Conservation (phyloP, 2,113 vertebrate genomes). For the Sarotherodon lohbergeri region DNA sequence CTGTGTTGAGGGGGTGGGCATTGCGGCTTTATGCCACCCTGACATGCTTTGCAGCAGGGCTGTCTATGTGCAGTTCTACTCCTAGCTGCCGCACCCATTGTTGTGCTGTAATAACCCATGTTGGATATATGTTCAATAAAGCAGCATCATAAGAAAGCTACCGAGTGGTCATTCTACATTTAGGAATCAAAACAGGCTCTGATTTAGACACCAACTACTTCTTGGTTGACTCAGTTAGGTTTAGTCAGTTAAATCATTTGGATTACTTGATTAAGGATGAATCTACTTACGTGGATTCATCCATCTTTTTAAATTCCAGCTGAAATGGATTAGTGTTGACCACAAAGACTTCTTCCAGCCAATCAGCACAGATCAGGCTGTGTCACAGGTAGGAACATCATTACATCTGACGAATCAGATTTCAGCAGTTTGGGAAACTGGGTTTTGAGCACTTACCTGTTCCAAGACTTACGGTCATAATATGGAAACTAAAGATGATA, state of each 20-base stretch:
- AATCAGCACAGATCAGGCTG: not conserved
- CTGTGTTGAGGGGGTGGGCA: not conserved
- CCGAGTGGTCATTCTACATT: not conserved
- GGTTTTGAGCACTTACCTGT: not conserved
- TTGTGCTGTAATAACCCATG: not conserved
- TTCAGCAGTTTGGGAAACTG: not conserved
- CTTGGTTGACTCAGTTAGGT: not conserved
- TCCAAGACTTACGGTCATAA: not conserved
- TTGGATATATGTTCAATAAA: not conserved
- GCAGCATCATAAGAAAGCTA: not conserved
- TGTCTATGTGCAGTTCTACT: not conserved
- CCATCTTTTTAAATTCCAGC: not conserved
- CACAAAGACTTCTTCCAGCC: not conserved
- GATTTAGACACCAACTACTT: not conserved
- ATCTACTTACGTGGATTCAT: not conserved
- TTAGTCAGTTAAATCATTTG: not conserved
- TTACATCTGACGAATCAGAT: not conserved
- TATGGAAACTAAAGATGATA: not conserved
- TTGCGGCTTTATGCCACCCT: not conserved
- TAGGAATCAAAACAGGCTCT: not conserved
- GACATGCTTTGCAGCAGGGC: not conserved
- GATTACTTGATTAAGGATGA: not conserved
- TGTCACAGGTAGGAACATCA: not conserved
- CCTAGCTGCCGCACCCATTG: not conserved
- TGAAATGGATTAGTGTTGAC: not conserved